Evolutionary conservation across 2,888 invertebrate genomes (phyloP), one percentile per base, ranked within the genome.

Genomic region (Hemicrepidius hirtus): DNA sequence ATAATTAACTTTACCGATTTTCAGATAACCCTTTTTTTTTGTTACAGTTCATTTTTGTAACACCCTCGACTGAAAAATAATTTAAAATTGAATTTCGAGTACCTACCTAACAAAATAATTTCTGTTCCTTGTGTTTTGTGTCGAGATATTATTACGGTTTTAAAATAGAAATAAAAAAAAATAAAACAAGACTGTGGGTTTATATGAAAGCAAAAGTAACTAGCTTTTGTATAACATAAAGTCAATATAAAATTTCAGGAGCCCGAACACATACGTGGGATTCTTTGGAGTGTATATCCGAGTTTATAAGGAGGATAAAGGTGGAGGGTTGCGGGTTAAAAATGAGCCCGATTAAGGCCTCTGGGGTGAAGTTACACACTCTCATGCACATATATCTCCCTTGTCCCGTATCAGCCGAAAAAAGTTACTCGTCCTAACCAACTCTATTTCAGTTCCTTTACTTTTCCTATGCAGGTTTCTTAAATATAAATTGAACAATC

Each of bases 331-430:
- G 73, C 64, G 80, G 80, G 82, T 82, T 82, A 82, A 82, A 82
- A 82, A 82, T 82, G 82, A 81, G 82, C 78, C 79, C 82, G 82
- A 82, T 82, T 82, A 82, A 78, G 76, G 80, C 77, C 82, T 76
- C 81, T 70, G 68, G 81, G 81, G 82, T 77, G 81, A 82, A 82
- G 80, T 82, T 82, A 82, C 78, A 77, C 77, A 75, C 78, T 78
- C 79, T 70, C 78, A 75, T 77, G 78, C 77, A 78, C 81, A 81
- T 82, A 82, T 80, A 80, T 82, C 78, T 80, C 77, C 77, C 75
- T 75, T 76, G 75, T 75, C 73, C 73, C 69, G 74, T 74, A 73
- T 68, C 73, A 71, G 44, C 73, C 67, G 57, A 77, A 68, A 73
- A 73, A 75, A 77, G 76, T 73, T 72, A 74, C 72, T 72, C 71